Percentiles rank a stretch among this genome's conserved stretches.
phyloP scores from a whole-genome alignment of 2,113 vertebrate species.

The Ploceus nigricollis region DNA sequence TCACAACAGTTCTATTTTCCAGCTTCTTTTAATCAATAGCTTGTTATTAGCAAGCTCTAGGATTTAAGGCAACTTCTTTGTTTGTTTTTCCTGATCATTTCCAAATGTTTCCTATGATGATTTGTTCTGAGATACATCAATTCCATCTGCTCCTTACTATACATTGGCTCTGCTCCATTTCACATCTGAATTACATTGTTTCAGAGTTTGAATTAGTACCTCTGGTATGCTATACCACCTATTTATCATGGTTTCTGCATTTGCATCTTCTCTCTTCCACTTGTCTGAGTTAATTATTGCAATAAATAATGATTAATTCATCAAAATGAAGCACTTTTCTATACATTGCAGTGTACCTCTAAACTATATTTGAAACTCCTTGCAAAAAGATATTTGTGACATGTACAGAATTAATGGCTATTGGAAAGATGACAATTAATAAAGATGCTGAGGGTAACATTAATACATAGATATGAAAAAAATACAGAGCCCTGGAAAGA shows the following conservation, averaged over 20 bases:
- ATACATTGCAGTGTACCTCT: background rate
- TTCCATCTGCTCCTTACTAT: slow-evolving; percentile 1
- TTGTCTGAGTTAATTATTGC: background rate
- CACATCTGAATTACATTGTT: background rate
- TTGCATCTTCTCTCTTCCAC: background rate
- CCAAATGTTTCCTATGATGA: background rate
- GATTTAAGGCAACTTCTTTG: background rate
- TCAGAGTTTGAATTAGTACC: background rate
- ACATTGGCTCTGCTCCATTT: background rate
- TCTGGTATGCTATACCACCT: background rate
- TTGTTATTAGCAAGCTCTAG: background rate
- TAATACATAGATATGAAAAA: background rate
- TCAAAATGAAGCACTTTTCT: background rate
- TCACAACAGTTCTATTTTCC: background rate
- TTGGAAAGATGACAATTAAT: background rate
- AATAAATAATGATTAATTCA: background rate
- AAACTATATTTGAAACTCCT: background rate
- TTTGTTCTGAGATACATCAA: background rate
- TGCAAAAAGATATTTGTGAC: background rate
- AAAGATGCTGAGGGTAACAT: background rate
- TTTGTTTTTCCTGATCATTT: slow-evolving; percentile 26
- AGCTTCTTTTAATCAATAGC: background rate
- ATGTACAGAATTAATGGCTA: background rate
- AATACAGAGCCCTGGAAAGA: background rate
- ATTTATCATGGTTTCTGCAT: background rate